Evolutionary conservation across 2,888 invertebrate genomes (phyloP).

Genomic region (Drosophila tanythrix): DNA sequence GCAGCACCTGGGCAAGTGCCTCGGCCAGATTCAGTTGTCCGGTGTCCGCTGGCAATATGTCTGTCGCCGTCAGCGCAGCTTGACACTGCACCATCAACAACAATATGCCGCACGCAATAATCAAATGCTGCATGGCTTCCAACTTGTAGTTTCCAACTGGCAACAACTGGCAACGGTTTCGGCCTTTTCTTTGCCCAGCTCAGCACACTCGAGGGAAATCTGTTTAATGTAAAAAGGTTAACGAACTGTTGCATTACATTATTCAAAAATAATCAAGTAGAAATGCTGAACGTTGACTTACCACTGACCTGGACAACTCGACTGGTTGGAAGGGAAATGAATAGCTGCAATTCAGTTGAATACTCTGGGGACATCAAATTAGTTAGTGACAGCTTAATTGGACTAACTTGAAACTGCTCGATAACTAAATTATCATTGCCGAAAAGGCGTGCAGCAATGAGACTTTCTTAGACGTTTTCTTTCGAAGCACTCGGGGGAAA

Average conservation of each 20-base stretch:
- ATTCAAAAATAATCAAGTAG: not conserved
- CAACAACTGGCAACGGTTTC: not conserved
- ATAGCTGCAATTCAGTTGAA: not conserved
- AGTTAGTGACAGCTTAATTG: not conserved
- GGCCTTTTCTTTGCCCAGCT: not conserved
- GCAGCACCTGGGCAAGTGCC: conserved; percentile 45
- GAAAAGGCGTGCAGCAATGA: not conserved
- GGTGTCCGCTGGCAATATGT: not conserved
- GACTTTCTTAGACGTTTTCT: not conserved
- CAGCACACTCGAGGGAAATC: conserved; percentile 10
- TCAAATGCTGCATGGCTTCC: conserved; percentile 28
- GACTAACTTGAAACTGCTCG: not conserved
- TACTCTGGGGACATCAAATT: not conserved
- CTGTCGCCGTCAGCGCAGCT: not conserved
- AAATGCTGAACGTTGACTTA: not conserved
- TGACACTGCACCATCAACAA: conserved; percentile 10
- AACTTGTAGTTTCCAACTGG: conserved; percentile 23
- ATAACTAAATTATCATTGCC: not conserved
- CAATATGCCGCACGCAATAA: not conserved
- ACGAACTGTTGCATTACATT: not conserved
- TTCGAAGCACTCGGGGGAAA: not conserved
- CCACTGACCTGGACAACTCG: not conserved
- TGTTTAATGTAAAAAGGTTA: not conserved
- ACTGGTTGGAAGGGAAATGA: not conserved
- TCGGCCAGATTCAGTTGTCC: conserved; percentile 14